These are phyloP conservation scores for Amphipyra tragopoginis DNA, from an alignment of 2,888 invertebrate species.

Conservation along the genomic window DNA sequence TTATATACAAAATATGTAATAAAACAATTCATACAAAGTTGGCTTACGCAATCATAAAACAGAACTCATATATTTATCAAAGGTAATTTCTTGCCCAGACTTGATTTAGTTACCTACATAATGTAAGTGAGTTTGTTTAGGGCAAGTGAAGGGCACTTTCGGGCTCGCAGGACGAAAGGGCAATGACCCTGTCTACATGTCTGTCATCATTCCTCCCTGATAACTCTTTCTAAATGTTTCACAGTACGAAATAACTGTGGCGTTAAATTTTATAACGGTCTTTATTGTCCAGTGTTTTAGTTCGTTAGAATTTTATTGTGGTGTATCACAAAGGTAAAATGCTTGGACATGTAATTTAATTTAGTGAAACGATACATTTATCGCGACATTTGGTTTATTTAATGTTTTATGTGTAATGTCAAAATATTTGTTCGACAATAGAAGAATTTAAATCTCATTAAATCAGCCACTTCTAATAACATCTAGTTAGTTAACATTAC, in stretches of 20 bases:
- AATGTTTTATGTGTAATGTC: neutral
- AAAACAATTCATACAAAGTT: slow-evolving; percentile 29
- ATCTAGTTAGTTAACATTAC: no score
- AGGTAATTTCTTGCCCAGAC: slow-evolving; percentile 50
- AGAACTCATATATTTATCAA: slow-evolving; percentile 37
- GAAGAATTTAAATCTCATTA: neutral
- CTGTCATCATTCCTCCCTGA: slow-evolving; percentile 41
- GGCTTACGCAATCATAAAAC: slow-evolving; percentile 28
- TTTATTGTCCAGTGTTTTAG: slow-evolving; percentile 21
- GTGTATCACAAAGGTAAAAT: neutral
- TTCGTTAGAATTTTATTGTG: slow-evolving; percentile 4
- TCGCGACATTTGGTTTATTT: neutral
- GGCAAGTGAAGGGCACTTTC: slow-evolving; percentile 65
- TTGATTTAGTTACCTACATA: slow-evolving; percentile 53
- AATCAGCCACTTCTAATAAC: neutral
- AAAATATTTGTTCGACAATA: no score
- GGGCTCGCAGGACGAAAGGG: slow-evolving; percentile 58
- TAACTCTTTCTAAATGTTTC: slow-evolving; percentile 41
- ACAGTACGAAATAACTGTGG: slow-evolving; percentile 18
- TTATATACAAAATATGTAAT: slow-evolving; percentile 2
- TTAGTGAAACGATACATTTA: neutral
- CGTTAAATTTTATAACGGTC: slow-evolving; percentile 17
- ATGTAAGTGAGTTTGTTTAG: slow-evolving; percentile 59
- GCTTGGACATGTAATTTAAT: slow-evolving; percentile 10
- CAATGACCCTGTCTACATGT: slow-evolving; percentile 60